Evolutionary conservation across 2,797 vertebrate species (phyloP).

Genomic region (Epinephelus malabaricus): DNA sequence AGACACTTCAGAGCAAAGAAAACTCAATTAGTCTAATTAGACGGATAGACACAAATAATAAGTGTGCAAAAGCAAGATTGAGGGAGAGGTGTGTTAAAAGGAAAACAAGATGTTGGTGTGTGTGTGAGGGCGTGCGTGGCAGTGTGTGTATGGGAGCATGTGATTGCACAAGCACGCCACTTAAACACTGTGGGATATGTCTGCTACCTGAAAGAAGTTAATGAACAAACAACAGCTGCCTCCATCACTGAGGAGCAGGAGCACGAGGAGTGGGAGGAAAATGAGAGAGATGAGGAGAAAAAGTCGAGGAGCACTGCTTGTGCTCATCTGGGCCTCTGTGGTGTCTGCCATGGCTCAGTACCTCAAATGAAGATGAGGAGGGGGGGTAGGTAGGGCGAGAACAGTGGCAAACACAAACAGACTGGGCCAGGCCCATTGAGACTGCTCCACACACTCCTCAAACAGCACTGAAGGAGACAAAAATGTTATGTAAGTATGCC

Average conservation of each 20-base stretch:
- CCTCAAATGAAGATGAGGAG: constrained; percentile 51
- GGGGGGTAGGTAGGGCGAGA: constrained; percentile 40
- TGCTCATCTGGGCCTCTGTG: constrained; percentile 57
- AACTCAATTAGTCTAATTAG: constrained; percentile 75
- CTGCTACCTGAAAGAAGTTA: constrained; percentile 58
- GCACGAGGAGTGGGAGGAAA: constrained; percentile 56
- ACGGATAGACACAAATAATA: constrained; percentile 50
- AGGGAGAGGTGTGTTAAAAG: constrained; percentile 24
- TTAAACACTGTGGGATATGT: constrained; percentile 37
- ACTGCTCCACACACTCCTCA: constrained; percentile 26
- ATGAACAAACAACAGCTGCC: constrained; percentile 79
- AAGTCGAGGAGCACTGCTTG: constrained; percentile 34
- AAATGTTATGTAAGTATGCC: constrained; percentile 57
- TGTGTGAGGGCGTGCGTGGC: neutral
- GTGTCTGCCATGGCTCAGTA: constrained; percentile 40
- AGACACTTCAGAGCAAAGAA: constrained; percentile 56
- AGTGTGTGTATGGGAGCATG: neutral
- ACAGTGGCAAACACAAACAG: constrained; percentile 46
- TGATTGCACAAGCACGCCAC: neutral
- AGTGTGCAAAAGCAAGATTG: constrained; percentile 17
- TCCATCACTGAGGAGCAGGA: constrained; percentile 54
- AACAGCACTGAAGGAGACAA: constrained; percentile 48
- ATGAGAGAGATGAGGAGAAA: constrained; percentile 40
- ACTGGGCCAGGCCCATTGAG: constrained; percentile 63
- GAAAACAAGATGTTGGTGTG: constrained; percentile 31